phyloP scores from a whole-genome alignment of 35 echinoderm and acorn worm species.

The Nesometra sesokonis region DNA sequence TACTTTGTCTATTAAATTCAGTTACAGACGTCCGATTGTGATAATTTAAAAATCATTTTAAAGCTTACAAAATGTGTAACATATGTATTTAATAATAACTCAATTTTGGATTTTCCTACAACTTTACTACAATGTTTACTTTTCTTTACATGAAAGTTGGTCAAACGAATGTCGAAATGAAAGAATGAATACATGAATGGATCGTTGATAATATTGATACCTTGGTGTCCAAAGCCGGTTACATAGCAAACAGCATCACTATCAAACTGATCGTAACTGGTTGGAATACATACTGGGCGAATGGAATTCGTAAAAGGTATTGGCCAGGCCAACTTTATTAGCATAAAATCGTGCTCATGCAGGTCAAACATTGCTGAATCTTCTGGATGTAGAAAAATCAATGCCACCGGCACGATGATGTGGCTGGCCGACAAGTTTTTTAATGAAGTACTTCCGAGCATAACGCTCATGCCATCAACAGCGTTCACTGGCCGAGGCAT shows the following conservation, averaged over 20 bases:
- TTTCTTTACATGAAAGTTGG: too few species aligned
- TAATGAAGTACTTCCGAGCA: neutral
- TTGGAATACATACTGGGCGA: neutral
- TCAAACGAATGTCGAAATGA: too few species aligned
- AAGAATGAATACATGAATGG: too few species aligned
- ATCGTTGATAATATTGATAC: neutral
- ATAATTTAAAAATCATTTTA: too few species aligned
- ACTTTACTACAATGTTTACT: too few species aligned
- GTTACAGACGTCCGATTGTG: too few species aligned
- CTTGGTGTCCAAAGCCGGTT: neutral
- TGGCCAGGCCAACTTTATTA: neutral
- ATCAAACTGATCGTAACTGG: neutral
- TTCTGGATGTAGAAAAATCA: neutral
- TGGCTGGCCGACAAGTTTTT: neutral
- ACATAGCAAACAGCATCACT: neutral
- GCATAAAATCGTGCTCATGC: neutral
- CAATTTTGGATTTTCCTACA: too few species aligned
- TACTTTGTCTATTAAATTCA: too few species aligned
- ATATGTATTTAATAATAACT: too few species aligned
- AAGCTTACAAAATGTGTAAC: too few species aligned
- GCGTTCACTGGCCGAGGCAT: too few species aligned
- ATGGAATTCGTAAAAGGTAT: neutral
- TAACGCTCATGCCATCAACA: neutral
- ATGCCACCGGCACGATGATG: neutral
- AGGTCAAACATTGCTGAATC: neutral